Evolutionary conservation across 2,888 invertebrate species (phyloP), one percentile per base, ranked within the genome.

Genomic region (Brachynemurus nebulosus): DNA sequence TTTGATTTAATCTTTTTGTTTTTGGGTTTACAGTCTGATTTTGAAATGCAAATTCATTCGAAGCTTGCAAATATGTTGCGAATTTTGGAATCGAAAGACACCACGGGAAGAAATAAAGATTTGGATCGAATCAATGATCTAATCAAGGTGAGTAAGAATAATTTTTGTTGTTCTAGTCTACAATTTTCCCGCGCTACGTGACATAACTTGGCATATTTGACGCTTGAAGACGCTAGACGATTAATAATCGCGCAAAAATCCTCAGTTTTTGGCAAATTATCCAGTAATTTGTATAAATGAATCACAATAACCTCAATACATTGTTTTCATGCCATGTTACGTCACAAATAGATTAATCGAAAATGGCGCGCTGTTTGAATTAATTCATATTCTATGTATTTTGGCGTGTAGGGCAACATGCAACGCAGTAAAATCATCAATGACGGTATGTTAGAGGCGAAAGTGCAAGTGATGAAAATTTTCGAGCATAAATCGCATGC

Each of bases 381-480:
- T 40, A n/a, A 45, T 12, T 25, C 16, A 11, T 16, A 40, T 41
- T 42, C 43, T 53, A 17, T 42, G 18, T 44, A 47, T 56, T 72
- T 36, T 70, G n/a, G n/a, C n/a, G n/a, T n/a, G n/a, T n/a, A 95
- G 86, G 93, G 92, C 41, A 93, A 93, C 65, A 83, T 92, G 63
- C 95, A 96, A 67, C 76, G 95, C 43, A 89, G 91, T 62, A 89
- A 85, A 69, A 82, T 93, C 49, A 86, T 93, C 35, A 83, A 85
- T 50, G 93, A 95, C 60, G 91, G 92, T 49, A 81, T 93, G 65
- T 75, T 77, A 49, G 95, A 95, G 60, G 89, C 92, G 1, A 81
- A 86, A 54, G 74, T 78, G 48, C 88, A 90, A 61, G 81, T 93
- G 50, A 78, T 89, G 62, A 84, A 88, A 57, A 84, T 93, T 48